Evolutionary conservation across 2,888 invertebrate species (phyloP), one percentile per base, ranked within the genome.

Genomic region (Drosophila nr. fundita): DNA sequence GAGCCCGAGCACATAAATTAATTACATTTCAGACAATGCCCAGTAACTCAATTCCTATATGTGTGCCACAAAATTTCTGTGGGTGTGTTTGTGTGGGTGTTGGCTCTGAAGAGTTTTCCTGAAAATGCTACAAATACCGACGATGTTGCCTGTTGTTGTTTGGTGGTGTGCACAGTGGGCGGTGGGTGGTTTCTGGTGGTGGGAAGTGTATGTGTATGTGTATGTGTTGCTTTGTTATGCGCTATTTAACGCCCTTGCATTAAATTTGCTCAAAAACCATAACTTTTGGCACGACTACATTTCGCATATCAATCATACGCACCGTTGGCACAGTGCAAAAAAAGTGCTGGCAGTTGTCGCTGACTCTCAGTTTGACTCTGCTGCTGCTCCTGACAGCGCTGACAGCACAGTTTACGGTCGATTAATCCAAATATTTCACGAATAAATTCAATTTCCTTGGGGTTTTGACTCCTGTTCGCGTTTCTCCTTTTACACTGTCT

Each of bases 301-400:
- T 68, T 45, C 48, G 64, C 68, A 76, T 75, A 85, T 87, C 82
- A 87, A 87, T 87, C 87, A 85, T 82, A 82, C 87, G 84, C 82
- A 67, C 66, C 63, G 82, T 80, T 82, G 68, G 40, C 67, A 58
- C 60, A 58, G 49, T 61, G 64, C 40, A 55, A 61, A 62, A 80
- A 48, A 50, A 11, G 10, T 49, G 67, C 65, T 55, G 54, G 40
- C 68, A 68, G 45, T 69, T 68, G 64, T 62, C 68, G 68, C 27
- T 45, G 64, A 58, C 40, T 80, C 75, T 63, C 63, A 61, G 53
- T 68, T 42, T 40, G 61, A 66, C 11, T 30, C 7, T 38, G 62
- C 48, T 60, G 49, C 48, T 49, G 42, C 50, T 48, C 34, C 55
- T 75, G 59, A 58, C 21, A 58, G 36, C 42, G 70, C 58, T 74